A percentile compares a stretch with the other conserved stretches of the same genome.
Conservation (phyloP, 2,888 invertebrate species). For the Sarcophaga carnaria region DNA sequence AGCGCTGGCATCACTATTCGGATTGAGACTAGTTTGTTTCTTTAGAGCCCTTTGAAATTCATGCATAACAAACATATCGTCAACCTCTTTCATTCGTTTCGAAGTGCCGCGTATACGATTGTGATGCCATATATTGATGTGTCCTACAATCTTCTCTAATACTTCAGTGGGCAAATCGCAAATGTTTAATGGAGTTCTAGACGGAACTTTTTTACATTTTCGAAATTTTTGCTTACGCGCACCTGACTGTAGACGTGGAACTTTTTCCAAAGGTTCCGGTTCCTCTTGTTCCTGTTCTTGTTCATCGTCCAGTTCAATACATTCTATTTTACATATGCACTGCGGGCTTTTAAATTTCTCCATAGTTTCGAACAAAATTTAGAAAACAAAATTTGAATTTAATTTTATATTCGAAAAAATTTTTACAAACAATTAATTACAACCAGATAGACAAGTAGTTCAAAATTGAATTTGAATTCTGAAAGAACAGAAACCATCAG, state of each 20-base stretch:
- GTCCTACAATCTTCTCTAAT: constrained; percentile 73
- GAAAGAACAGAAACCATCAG: too few relatives aligned
- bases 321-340: not conserved
- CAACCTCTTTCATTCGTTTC: constrained; percentile 71
- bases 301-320: not conserved
- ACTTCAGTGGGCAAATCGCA: constrained; percentile 74
- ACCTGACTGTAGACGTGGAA: constrained; percentile 4
- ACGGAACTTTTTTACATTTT: not conserved
- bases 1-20: constrained; percentile 71
- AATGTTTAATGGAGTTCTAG: constrained; percentile 57
- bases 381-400: too few relatives aligned
- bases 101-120: constrained; percentile 75
- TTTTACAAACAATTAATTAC: too few relatives aligned
- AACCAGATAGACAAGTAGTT: too few relatives aligned
- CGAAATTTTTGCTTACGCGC: not conserved
- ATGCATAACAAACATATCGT: constrained; percentile 73
- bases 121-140: constrained; percentile 75
- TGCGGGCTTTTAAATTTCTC: too few relatives aligned
- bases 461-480: too few relatives aligned
- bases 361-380: too few relatives aligned
- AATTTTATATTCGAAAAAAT: too few relatives aligned
- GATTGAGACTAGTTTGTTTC: constrained; percentile 46
- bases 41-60: constrained; percentile 72
- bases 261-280: constrained; percentile 54
- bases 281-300: constrained; percentile 7